Percentiles rank a stretch among this genome's conserved stretches.
Evolutionary conservation across 1,140 invertebrate genomes (phyloP).

Genomic region (Panagrolaimus sp.): DNA sequence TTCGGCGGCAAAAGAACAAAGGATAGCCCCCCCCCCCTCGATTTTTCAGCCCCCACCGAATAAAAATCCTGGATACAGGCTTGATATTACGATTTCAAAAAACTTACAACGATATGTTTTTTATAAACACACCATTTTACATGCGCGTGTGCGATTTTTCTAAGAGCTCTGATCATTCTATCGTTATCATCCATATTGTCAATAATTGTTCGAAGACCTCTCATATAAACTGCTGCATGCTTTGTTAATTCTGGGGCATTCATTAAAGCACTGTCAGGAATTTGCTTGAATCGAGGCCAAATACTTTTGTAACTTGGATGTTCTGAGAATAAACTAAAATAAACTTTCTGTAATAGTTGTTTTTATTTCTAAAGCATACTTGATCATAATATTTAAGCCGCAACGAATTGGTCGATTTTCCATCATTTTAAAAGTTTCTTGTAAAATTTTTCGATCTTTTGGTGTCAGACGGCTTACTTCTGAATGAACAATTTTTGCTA

Average conservation of each 20-base stretch:
- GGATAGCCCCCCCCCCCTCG: too few relatives aligned
- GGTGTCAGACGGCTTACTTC: slow-evolving; percentile 1
- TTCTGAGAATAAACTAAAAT: slow-evolving; percentile 48
- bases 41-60: too few relatives aligned
- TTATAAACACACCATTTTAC: slow-evolving; percentile 46
- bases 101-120: slow-evolving; percentile 44
- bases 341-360: background rate
- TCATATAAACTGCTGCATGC: slow-evolving; percentile 49
- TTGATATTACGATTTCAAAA: too few relatives aligned
- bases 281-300: slow-evolving; percentile 47
- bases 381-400: slow-evolving; percentile 16
- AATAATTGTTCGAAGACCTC: slow-evolving; percentile 42
- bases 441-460: slow-evolving; percentile 1
- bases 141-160: slow-evolving; percentile 44
- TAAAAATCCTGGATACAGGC: too few relatives aligned
- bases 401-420: background rate
- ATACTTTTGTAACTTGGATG: slow-evolving; percentile 53
- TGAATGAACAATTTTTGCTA: background rate
- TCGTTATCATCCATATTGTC: slow-evolving; percentile 42
- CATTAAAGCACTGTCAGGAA: slow-evolving; percentile 46
- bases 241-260: slow-evolving; percentile 36
- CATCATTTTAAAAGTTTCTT: background rate
- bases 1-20: too few relatives aligned
- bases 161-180: slow-evolving; percentile 26
- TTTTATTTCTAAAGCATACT: background rate